Conservation (phyloP, 2,888 invertebrate species). For the Auanema sp. region DNA sequence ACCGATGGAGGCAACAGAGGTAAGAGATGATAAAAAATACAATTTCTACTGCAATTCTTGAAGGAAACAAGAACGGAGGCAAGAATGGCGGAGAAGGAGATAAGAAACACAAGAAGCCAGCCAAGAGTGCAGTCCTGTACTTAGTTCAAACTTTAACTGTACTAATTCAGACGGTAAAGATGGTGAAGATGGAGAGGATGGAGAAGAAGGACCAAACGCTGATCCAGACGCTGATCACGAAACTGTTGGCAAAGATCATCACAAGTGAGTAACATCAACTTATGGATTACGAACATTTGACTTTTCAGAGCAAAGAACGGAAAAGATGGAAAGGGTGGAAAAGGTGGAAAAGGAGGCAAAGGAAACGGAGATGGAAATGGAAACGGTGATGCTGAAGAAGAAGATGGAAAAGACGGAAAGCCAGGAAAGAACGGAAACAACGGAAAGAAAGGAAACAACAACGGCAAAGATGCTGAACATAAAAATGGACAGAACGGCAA, state of each 20-base stretch:
- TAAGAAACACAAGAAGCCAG: conserved; percentile 18
- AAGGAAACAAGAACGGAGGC: conserved; percentile 12
- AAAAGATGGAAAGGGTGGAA: conserved; percentile 14
- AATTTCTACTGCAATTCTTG: neutral
- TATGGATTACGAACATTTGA: neutral
- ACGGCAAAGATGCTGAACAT: neutral
- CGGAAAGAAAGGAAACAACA: conserved; percentile 9
- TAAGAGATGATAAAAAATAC: conserved; percentile 3
- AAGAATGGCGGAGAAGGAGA: conserved; percentile 37
- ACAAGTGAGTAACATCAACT: neutral
- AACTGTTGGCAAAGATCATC: neutral
- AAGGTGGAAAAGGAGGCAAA: conserved; percentile 14
- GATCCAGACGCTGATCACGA: conserved; percentile 3
- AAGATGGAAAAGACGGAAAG: conserved; percentile 15
- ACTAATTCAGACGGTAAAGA: no score
- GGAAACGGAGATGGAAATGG: conserved; percentile 16
- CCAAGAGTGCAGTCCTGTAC: no score
- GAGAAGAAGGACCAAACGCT: neutral
- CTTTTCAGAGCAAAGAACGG: neutral
- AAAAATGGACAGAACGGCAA: neutral
- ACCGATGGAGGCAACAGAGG: conserved; percentile 9
- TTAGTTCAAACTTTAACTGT: no score
- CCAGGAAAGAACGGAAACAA: neutral
- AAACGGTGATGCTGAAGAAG: no score
- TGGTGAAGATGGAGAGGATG: conserved; percentile 5